Percentiles rank a stretch among this genome's conserved stretches.
These are phyloP conservation scores for Macrotus californicus DNA, from an alignment of 2,113 vertebrate genomes.

Conservation along the genomic window DNA sequence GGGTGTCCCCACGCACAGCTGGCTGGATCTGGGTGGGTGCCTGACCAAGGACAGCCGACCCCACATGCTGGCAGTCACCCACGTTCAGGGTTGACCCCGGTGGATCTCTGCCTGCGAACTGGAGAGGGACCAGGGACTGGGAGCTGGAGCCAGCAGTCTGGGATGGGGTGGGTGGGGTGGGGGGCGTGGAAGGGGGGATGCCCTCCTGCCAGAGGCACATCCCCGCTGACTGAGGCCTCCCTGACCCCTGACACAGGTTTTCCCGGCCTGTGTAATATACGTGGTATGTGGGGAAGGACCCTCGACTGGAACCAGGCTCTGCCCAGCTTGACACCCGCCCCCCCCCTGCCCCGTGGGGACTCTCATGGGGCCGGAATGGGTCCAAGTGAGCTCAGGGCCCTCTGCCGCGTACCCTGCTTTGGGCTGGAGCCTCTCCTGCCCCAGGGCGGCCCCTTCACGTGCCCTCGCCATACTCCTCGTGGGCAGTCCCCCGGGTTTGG, in stretches of 20 bases:
- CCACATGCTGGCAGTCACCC: background rate
- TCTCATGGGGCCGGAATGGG: background rate
- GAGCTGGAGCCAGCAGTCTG: fast-evolving
- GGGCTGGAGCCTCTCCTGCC: background rate
- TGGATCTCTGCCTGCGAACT: background rate
- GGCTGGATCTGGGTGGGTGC: background rate
- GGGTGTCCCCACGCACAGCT: background rate
- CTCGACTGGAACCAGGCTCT: background rate
- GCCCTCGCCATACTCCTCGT: background rate
- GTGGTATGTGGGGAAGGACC: background rate
- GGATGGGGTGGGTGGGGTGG: too few relatives aligned
- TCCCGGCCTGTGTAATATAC: background rate
- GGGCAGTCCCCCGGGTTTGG: background rate
- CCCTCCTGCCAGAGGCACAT: background rate
- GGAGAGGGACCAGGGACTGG: background rate
- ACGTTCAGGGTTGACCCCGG: background rate
- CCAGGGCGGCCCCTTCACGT: background rate
- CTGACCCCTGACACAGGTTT: background rate
- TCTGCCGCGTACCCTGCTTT: background rate
- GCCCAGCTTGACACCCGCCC: background rate
- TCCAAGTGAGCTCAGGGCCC: background rate
- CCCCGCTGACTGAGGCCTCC: too few relatives aligned
- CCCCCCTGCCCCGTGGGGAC: background rate
- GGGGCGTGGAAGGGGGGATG: too few relatives aligned
- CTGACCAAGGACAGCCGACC: background rate